These are phyloP conservation scores for Polyommatus iphigenia DNA, from an alignment of 2,888 invertebrate genomes.

Conservation along the genomic window DNA sequence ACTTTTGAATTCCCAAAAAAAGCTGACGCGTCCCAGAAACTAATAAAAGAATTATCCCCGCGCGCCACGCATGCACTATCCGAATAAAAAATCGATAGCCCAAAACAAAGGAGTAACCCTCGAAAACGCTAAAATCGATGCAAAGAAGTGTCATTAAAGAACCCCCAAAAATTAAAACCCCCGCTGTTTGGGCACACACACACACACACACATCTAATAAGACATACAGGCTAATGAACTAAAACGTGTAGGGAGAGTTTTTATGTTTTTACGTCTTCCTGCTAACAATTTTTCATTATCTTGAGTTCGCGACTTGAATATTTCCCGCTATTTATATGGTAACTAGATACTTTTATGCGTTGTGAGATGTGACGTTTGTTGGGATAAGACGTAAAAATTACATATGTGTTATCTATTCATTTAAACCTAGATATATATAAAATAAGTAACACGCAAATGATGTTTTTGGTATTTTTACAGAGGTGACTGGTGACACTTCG, in stretches of 20 bases:
- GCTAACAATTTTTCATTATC: slow-evolving; percentile 35
- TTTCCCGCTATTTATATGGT: slow-evolving; percentile 15
- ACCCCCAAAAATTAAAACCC: slow-evolving; percentile 79
- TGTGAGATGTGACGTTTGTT: not conserved
- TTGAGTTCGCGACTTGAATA: slow-evolving; percentile 8
- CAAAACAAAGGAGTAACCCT: slow-evolving; percentile 78
- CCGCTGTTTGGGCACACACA: slow-evolving; percentile 50
- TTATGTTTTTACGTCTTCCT: slow-evolving; percentile 39
- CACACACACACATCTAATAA: slow-evolving; percentile 46
- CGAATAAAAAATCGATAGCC: slow-evolving; percentile 64
- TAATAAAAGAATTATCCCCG: slow-evolving; percentile 22
- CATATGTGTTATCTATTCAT: not conserved
- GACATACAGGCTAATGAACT: slow-evolving; percentile 59
- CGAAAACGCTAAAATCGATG: slow-evolving; percentile 76
- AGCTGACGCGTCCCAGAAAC: not conserved
- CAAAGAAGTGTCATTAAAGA: slow-evolving; percentile 79
- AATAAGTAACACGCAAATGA: too few relatives aligned
- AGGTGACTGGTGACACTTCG: too few relatives aligned
- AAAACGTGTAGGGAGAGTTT: slow-evolving; percentile 49
- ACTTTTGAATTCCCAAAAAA: not conserved
- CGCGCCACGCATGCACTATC: slow-evolving; percentile 59
- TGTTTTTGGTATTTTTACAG: too few relatives aligned
- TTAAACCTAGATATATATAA: not conserved
- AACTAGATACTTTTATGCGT: not conserved
- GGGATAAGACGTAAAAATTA: not conserved